A percentile compares a stretch with the other conserved stretches of the same genome.
Evolutionary conservation across 2,888 invertebrate species (phyloP).

Genomic region (Platycnemis pennipes): DNA sequence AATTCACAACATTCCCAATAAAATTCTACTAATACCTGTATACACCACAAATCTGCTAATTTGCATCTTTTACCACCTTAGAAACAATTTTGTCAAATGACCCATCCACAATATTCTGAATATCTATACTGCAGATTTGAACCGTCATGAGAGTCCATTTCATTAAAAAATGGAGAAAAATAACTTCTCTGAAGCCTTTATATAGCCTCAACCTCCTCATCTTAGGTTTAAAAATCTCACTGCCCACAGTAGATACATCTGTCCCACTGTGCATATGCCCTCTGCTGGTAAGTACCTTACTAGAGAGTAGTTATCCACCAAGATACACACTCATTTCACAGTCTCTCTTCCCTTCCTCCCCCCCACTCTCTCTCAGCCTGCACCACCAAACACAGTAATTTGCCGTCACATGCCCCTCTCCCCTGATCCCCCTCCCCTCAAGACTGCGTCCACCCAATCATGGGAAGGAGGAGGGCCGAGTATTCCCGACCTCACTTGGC

Average conservation of each 20-base stretch:
- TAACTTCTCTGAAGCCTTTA: slow-evolving; percentile 50
- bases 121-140: slow-evolving; percentile 23
- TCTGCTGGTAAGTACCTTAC: not conserved
- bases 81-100: slow-evolving; percentile 8
- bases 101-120: not conserved
- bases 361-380: not conserved
- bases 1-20: slow-evolving; percentile 24
- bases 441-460: slow-evolving; percentile 66
- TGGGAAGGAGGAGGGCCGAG: slow-evolving; percentile 64
- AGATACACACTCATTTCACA: slow-evolving; percentile 56
- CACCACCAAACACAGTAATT: not conserved
- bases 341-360: slow-evolving; percentile 49
- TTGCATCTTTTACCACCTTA: slow-evolving; percentile 41
- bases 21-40: slow-evolving; percentile 38
- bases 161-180: slow-evolving; percentile 64
- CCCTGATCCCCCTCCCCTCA: slow-evolving; percentile 26
- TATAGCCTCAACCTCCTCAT: slow-evolving; percentile 44
- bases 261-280: not conserved
- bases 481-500: slow-evolving; percentile 60
- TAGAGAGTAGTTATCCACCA: not conserved
- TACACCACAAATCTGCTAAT: slow-evolving; percentile 25
- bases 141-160: slow-evolving; percentile 49
- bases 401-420: not conserved
- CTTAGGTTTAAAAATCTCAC: slow-evolving; percentile 42
- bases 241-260: slow-evolving; percentile 25